Percentiles rank a stretch among this genome's conserved stretches.
These are phyloP conservation scores for Pampus argenteus DNA, from an alignment of 2,797 vertebrate genomes.

Conservation along the genomic window DNA sequence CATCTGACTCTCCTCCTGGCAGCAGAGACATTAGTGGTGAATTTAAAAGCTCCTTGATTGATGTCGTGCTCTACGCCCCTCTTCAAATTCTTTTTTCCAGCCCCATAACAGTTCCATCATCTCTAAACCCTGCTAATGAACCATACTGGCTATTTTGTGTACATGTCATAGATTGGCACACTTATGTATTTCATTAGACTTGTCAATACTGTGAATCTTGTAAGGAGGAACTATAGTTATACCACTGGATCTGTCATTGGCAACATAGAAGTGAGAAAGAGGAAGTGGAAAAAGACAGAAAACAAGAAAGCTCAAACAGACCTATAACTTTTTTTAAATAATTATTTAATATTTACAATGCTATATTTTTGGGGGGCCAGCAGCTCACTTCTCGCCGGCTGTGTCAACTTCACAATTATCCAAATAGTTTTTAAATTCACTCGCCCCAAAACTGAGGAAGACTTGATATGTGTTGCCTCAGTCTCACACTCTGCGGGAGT, in stretches of 20 bases:
- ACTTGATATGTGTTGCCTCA: slow-evolving; percentile 21
- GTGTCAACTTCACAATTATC: neutral
- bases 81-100: slow-evolving; percentile 53
- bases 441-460: slow-evolving; percentile 1
- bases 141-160: slow-evolving; percentile 47
- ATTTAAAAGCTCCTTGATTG: slow-evolving; percentile 68
- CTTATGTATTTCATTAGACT: slow-evolving; percentile 37
- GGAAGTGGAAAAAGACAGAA: slow-evolving; percentile 6
- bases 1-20: slow-evolving; percentile 47
- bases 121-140: slow-evolving; percentile 45
- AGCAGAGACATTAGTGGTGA: slow-evolving; percentile 57
- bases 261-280: slow-evolving; percentile 26
- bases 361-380: neutral
- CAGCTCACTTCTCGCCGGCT: neutral
- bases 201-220: slow-evolving; percentile 46
- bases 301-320: neutral
- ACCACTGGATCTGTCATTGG: slow-evolving; percentile 45
- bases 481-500: slow-evolving; percentile 30
- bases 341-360: neutral
- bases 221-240: slow-evolving; percentile 24
- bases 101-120: slow-evolving; percentile 65
- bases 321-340: neutral
- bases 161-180: slow-evolving; percentile 47
- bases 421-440: slow-evolving; percentile 12
- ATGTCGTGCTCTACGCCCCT: slow-evolving; percentile 50